phyloP scores from a whole-genome alignment of 2,888 invertebrate species.

The Rhodophaea formosa region DNA sequence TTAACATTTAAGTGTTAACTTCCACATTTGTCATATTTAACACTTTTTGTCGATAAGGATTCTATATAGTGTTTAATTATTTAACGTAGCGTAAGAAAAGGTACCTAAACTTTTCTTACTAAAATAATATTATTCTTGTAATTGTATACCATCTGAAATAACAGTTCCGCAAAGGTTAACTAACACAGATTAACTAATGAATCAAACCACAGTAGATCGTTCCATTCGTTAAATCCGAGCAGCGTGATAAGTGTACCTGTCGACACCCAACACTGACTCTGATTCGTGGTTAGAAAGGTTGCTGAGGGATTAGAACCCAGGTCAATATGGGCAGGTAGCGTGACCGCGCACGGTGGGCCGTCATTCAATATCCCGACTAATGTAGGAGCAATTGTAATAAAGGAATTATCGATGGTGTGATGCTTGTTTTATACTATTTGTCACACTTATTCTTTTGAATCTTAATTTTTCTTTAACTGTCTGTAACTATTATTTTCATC shows the following conservation, averaged over 20 bases:
- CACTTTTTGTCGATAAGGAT: too few species aligned
- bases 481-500: too few species aligned
- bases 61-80: too few species aligned
- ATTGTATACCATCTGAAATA: too few species aligned
- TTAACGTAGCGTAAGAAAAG: too few species aligned
- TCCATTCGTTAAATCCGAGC: slow-evolving; percentile 8
- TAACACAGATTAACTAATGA: not conserved
- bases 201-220: not conserved
- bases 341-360: slow-evolving; percentile 40
- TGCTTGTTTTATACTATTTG: slow-evolving; percentile 16
- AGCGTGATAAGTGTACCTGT: slow-evolving; percentile 13
- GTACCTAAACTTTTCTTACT: too few species aligned
- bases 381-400: not conserved
- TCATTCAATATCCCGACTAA: slow-evolving; percentile 36
- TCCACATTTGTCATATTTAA: not conserved
- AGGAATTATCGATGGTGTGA: not conserved
- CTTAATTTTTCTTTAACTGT: too few species aligned
- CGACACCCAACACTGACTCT: slow-evolving; percentile 49
- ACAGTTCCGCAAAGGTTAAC: too few species aligned
- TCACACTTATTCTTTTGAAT: too few species aligned
- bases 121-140: too few species aligned
- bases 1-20: not conserved
- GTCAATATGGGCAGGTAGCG: slow-evolving; percentile 70
- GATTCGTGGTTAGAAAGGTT: slow-evolving; percentile 61
- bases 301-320: slow-evolving; percentile 65